phyloP scores from a whole-genome alignment of 2,888 invertebrate species.

The Oligia latruncula region DNA sequence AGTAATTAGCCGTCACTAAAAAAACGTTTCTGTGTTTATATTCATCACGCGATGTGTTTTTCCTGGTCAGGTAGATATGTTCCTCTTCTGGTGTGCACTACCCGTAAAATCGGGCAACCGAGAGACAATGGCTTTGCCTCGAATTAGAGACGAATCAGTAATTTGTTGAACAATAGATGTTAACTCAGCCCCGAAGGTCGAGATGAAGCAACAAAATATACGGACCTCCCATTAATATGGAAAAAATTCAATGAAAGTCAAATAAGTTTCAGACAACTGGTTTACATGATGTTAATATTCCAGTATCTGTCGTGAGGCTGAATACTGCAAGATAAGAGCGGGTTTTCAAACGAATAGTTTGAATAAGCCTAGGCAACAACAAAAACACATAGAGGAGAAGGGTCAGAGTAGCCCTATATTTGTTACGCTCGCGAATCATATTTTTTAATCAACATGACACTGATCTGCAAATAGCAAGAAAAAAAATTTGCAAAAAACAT shows the following conservation, averaged over 20 bases:
- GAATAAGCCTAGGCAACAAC: not conserved
- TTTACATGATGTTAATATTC: slow-evolving; percentile 42
- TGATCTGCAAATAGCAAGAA: too few species aligned
- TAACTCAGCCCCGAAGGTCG: slow-evolving; percentile 86
- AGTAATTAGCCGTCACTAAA: slow-evolving; percentile 45
- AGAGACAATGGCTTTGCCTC: slow-evolving; percentile 84
- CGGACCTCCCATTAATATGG: slow-evolving; percentile 69
- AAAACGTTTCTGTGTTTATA: slow-evolving; percentile 46
- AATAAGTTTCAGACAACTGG: slow-evolving; percentile 47
- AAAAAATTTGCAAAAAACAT: too few species aligned
- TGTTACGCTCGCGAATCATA: too few species aligned
- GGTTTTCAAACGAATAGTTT: slow-evolving; percentile 24
- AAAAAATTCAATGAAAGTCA: slow-evolving; percentile 70
- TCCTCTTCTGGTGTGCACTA: slow-evolving; percentile 75
- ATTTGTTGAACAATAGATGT: slow-evolving; percentile 87
- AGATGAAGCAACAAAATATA: slow-evolving; percentile 77
- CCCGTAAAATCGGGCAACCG: slow-evolving; percentile 84
- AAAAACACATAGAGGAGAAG: not conserved
- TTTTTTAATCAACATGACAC: too few species aligned
- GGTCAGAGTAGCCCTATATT: too few species aligned
- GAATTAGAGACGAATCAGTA: slow-evolving; percentile 86
- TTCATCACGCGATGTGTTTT: slow-evolving; percentile 65
- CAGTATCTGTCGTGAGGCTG: slow-evolving; percentile 18
- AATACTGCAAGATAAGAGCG: slow-evolving; percentile 27
- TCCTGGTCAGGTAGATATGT: slow-evolving; percentile 58